These are phyloP conservation scores for Sebastes trivittatus DNA, from an alignment of 2,797 vertebrate species.

Conservation along the genomic window DNA sequence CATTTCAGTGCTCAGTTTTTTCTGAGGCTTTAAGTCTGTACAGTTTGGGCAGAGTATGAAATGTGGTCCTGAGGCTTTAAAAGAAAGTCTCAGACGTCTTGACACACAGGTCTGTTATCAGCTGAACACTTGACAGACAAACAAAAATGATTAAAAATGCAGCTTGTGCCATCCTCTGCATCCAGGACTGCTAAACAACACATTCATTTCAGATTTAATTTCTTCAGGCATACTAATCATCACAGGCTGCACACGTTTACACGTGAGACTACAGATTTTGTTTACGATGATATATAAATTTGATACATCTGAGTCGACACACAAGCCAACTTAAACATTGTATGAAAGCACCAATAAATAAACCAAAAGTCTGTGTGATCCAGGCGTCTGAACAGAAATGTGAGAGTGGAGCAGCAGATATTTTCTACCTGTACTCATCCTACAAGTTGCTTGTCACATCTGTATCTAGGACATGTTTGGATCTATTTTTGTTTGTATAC, in stretches of 20 bases:
- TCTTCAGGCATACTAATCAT: not conserved
- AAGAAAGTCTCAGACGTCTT: not conserved
- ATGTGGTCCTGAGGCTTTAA: not conserved
- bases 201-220: not conserved
- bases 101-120: not conserved
- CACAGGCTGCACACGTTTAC: too few relatives aligned
- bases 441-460: not conserved
- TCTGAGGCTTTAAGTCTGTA: not conserved
- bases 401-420: not conserved
- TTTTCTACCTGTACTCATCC: not conserved
- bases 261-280: too few relatives aligned
- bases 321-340: too few relatives aligned
- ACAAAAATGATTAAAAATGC: not conserved
- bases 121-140: too few relatives aligned
- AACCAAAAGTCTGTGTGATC: too few relatives aligned
- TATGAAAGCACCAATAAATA: not conserved
- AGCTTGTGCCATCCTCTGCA: not conserved
- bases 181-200: too few relatives aligned
- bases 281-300: too few relatives aligned
- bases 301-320: too few relatives aligned
- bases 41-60: not conserved
- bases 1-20: not conserved
- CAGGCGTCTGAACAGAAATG: not conserved
- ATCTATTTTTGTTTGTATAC: slow-evolving; percentile 42
- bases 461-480: not conserved